Evolutionary conservation across 2,113 vertebrate species (phyloP), one percentile per base, ranked within the genome.

Genomic region (Mesitornis unicolor): DNA sequence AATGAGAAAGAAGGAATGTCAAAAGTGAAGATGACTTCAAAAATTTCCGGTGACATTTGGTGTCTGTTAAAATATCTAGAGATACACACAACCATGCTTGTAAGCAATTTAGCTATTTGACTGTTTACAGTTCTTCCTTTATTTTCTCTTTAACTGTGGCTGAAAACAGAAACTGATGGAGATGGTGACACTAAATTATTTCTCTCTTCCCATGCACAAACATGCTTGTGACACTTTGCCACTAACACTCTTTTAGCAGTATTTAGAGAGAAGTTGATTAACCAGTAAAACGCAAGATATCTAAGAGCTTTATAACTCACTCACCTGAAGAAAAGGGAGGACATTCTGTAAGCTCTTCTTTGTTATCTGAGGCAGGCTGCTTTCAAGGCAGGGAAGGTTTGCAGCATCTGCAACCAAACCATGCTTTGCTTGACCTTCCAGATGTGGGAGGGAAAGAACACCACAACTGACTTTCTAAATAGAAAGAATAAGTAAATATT

Each of bases 351-450:
- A 80, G 82, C 97, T 93, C 95, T 98, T 99, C 78, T 95, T 98
- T 97, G 97, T 85, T 88, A 98, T 98, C 69, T 96, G 98, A 93
- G 99, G 98, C 90, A 99, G 96, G 94, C 97, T 98, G 93, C 93
- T 97, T 92, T 98, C 98, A 10, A 98, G 97, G 29, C 87, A 70
- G n/a, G 96, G 97, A 87, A 96, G 96, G 88, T 98, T 99, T 93
- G 98, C 94, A 93, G 98, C 76, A 71, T 96, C 98, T 50, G 80
- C 86, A 95, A 98, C 96, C 94, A 98, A 94, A 92, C 98, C 98
- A 88, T 98, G 98, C 96, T 98, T 99, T 79, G 97, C 97, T 3
- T 98, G 98, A 50, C 98, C 95, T 61, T 99, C 98, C 82, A 98
- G 97, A 79, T 98, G 98, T 75, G 98, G 98, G 93, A 99, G 91